Base-by-base conservation (phyloP, 2,113 vertebrate genomes). In the Tachycineta bicolor region DNA sequence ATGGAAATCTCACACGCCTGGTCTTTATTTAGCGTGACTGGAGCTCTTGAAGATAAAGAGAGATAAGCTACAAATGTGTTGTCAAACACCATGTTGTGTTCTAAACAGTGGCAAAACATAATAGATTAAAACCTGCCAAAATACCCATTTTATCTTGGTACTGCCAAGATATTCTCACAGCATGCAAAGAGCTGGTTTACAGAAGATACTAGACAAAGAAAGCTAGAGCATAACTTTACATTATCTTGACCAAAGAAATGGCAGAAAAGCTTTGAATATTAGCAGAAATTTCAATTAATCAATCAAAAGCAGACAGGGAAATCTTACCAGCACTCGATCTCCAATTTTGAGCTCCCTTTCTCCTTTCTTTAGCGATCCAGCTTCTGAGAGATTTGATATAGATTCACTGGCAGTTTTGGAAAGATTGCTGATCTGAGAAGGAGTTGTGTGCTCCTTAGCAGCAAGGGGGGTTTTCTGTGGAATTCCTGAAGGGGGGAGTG, bases 311-410 rank as follows among this genome's bases (percentile, higher is more conserved):
- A 93, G 37, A 29, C 24, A 53, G 14, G 5, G 14, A 25, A 71
- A 44, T 64, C 98, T 99, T 98, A 99, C 99, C 99, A 99, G 91
- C 29, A 99, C 99, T 37, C 99, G 96, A 74, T 99, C 99, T 17
- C 99, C 99, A 20, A 99, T 99, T 98, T 99, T 99, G 90, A 99
- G 98, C 88, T 99, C 99, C 62, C 99, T 97, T 92, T 99, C 99
- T 5, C 99, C 99, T 91, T 99, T 99, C 97, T 99, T 99, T 53
- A 99, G 89, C 0, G 99, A 99, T 19, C 99, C 99, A 0, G 98
- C 98, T 96, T 99, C 99, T 0, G 99, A 99, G 19, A 99, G 99
- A 95, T 99, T 99, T 52, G 99, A 99, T 83, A 99, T 81, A 1
- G 99, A 99, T 92, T 99, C 99, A 19, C 99, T 99, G 93, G 98